These are phyloP conservation scores for Coregonus clupeaformis DNA, from an alignment of 2,113 vertebrate species.

Conservation along the genomic window DNA sequence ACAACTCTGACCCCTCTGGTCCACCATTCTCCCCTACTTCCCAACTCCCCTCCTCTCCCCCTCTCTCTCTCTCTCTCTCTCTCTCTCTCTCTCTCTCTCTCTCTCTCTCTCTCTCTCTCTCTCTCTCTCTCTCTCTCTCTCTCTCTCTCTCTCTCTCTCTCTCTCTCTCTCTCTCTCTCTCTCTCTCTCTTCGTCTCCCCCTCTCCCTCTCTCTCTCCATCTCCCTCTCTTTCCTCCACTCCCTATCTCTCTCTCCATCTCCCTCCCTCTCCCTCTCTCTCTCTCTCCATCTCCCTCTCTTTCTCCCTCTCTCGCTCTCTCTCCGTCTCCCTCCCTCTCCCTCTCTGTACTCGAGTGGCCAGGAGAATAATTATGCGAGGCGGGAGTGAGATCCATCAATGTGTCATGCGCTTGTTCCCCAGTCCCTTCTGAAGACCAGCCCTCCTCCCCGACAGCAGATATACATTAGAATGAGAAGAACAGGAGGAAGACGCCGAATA, in stretches of 20 bases:
- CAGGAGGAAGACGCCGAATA: not conserved
- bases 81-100: no score
- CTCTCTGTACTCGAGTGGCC: constrained; percentile 53
- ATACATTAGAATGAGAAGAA: not conserved
- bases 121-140: no score
- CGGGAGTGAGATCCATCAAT: constrained; percentile 68
- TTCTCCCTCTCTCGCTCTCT: not conserved
- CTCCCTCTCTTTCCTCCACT: not conserved
- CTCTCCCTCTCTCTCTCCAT: not conserved
- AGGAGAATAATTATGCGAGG: constrained; percentile 67
- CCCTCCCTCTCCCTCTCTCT: no score
- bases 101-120: no score
- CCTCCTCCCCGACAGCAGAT: not conserved
- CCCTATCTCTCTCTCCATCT: not conserved
- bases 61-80: no score
- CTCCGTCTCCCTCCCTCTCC: not conserved
- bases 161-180: no score
- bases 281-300: not conserved
- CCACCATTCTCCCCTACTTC: no score
- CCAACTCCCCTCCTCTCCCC: no score
- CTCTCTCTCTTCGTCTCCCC: no score
- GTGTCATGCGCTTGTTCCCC: constrained; percentile 61
- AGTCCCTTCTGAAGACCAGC: constrained; percentile 31
- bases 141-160: no score
- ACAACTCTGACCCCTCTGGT: no score